Evolutionary conservation across 1,140 invertebrate species (phyloP).

Genomic region (Lucilia sericata): DNA sequence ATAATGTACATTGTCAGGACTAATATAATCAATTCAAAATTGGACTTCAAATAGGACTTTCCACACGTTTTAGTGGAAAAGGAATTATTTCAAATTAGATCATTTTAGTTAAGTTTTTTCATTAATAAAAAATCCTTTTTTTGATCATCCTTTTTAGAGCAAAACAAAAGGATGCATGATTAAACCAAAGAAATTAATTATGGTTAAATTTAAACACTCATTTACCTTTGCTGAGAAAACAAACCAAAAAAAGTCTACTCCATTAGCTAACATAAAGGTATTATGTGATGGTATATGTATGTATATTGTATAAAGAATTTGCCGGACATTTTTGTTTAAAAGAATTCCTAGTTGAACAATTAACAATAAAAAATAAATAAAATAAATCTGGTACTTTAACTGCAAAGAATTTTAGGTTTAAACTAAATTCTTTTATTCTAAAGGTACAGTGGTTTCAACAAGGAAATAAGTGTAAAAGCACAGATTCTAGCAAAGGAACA

Average conservation of each 20-base stretch:
- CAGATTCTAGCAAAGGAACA: too few species aligned
- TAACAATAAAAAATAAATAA: not conserved
- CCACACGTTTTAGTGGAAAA: too few species aligned
- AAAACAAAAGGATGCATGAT: too few species aligned
- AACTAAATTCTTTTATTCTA: not conserved
- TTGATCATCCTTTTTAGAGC: too few species aligned
- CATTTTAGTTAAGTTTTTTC: too few species aligned
- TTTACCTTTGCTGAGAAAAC: not conserved
- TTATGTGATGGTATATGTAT: not conserved
- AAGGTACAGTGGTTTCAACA: not conserved
- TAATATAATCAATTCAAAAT: too few species aligned
- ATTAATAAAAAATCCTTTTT: too few species aligned
- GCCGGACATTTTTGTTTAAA: not conserved
- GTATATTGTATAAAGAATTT: not conserved
- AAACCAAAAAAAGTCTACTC: too few species aligned
- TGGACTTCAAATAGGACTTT: too few species aligned
- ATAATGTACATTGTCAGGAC: too few species aligned
- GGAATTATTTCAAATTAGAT: too few species aligned
- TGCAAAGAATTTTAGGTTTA: not conserved
- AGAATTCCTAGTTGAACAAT: constrained; percentile 8
- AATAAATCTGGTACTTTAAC: not conserved
- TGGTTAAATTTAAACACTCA: constrained; percentile 5
- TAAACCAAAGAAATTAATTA: not conserved
- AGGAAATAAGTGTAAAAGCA: not conserved
- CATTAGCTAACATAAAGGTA: too few species aligned